Evolutionary conservation across 2,888 invertebrate species (phyloP).

Genomic region (Napeogenes sylphis): DNA sequence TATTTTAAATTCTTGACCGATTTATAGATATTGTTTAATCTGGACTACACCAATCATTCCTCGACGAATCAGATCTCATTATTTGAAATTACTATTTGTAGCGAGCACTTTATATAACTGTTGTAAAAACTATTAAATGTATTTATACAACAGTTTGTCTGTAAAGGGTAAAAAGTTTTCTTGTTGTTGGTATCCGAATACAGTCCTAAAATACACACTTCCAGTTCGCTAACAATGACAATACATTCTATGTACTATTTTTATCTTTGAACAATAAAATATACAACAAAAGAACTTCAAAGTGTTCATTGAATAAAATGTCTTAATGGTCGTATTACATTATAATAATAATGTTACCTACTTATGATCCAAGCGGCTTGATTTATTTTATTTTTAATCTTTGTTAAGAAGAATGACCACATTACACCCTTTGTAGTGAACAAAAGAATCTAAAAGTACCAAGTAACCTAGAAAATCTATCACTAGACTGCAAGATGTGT

Average conservation of each 20-base stretch:
- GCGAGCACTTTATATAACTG: neutral
- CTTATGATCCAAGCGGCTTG: constrained; percentile 16
- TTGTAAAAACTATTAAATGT: too few relatives aligned
- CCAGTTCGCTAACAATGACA: too few relatives aligned
- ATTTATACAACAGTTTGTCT: too few relatives aligned
- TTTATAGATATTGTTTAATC: constrained; percentile 1
- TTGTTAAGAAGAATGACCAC: constrained; percentile 19
- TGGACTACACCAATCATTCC: constrained; percentile 13
- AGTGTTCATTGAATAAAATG: constrained; percentile 12
- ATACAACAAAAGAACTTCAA: too few relatives aligned
- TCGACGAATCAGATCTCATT: constrained; percentile 9
- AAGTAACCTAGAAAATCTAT: constrained; percentile 25
- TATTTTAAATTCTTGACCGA: neutral
- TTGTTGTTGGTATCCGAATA: too few relatives aligned
- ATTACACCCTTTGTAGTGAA: constrained; percentile 14
- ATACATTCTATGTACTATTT: too few relatives aligned
- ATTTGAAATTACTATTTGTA: constrained; percentile 9
- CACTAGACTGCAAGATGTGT: constrained; percentile 21
- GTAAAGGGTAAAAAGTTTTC: too few relatives aligned
- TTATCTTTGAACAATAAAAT: too few relatives aligned
- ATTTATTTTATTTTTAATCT: constrained; percentile 17
- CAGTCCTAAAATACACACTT: too few relatives aligned
- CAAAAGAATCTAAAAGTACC: constrained; percentile 20
- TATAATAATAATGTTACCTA: constrained; percentile 18
- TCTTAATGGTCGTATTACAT: constrained; percentile 12